A percentile compares a stretch with the other conserved stretches of the same genome.
phyloP scores from a whole-genome alignment of 2,113 vertebrate genomes.

The Litocranius walleri region DNA sequence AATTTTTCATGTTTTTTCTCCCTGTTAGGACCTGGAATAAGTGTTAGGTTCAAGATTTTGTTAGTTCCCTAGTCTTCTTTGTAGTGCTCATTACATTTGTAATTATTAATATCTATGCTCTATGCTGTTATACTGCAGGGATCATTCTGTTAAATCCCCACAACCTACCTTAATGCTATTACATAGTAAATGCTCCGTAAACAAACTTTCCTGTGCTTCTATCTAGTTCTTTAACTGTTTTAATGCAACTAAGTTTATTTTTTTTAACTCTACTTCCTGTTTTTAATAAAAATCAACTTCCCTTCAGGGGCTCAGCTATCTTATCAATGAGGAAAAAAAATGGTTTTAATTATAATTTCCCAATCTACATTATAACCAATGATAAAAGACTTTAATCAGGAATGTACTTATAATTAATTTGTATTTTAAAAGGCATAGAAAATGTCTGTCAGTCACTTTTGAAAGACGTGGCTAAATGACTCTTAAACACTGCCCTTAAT shows the following conservation, averaged over 20 bases:
- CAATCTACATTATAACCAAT: neutral
- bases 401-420: conserved; percentile 43
- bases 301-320: neutral
- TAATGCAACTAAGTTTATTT: neutral
- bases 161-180: neutral
- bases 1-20: neutral
- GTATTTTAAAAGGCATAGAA: neutral
- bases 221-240: neutral
- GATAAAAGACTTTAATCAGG: neutral
- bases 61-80: neutral
- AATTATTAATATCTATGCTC: neutral
- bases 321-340: neutral
- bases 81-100: neutral
- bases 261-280: neutral
- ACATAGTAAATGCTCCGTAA: neutral
- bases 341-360: conserved; percentile 13
- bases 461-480: conserved; percentile 49
- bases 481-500: conserved; percentile 45
- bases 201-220: neutral
- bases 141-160: neutral
- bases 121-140: neutral
- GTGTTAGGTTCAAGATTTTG: neutral
- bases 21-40: neutral
- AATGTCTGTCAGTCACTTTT: conserved; percentile 35
- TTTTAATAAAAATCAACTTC: conserved; percentile 11